phyloP scores from a whole-genome alignment of 1,140 invertebrate genomes.

The Solen grandis region DNA sequence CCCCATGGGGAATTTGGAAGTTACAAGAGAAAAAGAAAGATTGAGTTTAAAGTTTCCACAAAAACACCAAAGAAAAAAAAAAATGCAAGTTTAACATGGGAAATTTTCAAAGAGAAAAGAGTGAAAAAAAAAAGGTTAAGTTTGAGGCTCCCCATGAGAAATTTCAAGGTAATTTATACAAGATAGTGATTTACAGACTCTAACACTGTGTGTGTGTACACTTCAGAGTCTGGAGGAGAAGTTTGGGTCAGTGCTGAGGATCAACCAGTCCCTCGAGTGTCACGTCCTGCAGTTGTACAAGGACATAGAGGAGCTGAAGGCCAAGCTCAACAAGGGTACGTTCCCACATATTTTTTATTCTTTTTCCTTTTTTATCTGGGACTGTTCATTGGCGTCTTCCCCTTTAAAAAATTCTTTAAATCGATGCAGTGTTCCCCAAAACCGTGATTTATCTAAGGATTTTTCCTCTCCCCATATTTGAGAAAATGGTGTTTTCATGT shows the following conservation, averaged over 20 bases:
- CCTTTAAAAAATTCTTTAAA: too few relatives aligned
- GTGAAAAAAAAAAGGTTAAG: background rate
- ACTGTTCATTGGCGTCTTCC: too few relatives aligned
- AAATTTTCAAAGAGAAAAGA: background rate
- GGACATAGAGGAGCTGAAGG: conserved; percentile 62
- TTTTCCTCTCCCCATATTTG: too few relatives aligned
- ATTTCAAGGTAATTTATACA: background rate
- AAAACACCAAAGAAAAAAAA: background rate
- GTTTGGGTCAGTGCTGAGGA: conserved; percentile 62
- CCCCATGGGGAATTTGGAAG: too few relatives aligned
- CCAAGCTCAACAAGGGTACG: conserved; percentile 20
- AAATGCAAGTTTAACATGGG: background rate
- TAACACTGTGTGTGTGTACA: conserved; percentile 2
- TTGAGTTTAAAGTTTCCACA: background rate
- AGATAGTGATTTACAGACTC: background rate
- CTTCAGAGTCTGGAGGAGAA: conserved; percentile 72
- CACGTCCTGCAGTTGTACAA: conserved; percentile 66
- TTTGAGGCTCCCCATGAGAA: background rate
- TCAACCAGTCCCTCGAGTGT: conserved; percentile 67
- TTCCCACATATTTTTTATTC: too few relatives aligned
- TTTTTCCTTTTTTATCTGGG: too few relatives aligned
- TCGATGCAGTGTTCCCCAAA: too few relatives aligned
- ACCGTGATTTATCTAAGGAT: too few relatives aligned
- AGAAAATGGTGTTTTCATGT: too few relatives aligned
- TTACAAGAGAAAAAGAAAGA: background rate